Evolutionary conservation across 2,888 invertebrate species (phyloP), one percentile per base, ranked within the genome.

Genomic region (Tachina grossa): DNA sequence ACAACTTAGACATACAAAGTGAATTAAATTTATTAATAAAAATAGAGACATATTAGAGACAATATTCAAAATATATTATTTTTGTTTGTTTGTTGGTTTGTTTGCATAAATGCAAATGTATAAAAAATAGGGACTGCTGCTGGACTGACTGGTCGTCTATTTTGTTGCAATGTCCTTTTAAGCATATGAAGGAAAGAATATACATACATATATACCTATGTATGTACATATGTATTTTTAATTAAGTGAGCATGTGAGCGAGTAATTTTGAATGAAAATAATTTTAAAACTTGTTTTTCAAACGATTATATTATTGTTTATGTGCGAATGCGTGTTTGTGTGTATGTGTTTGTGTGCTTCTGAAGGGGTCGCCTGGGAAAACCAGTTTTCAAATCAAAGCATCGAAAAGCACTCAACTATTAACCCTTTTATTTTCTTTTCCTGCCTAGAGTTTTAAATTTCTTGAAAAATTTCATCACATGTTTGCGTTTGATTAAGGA

Each of bases 371-470:
- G 71, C 66, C 63, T 74, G 80, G 57, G 66, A 80, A 79, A 80
- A 74, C 80, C 57, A 74, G 72, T 80, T 80, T 79, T 80, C 55
- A 76, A 78, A 66, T 47, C 22, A 74, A 66, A 55, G n/a, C 57
- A 59, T 45, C 66, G 51, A 41, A 65, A 41, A 16, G 41, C 39
- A 31, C 31, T 5, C 31, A 53, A 55, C n/a, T 65, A 66, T 19
- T 72, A 66, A 72, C 72, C 80, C 57, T 66, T 66, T 55, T 41
- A 16, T 59, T n/a, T 1, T 31, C 8, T 45, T 11, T 45, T 47
- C 13, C 47, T 19, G 43, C 63, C 19, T 39, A 45, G 13, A 43
- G 49, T 61, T 72, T 79, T 55, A 6, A 47, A 22, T 72, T 72
- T 65, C 72, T 72, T 41, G 16, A 49, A 41, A 69, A 69, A 19